Evolutionary conservation across 2,797 vertebrate species (phyloP).

Genomic region (Scomberomorus guttatus): DNA sequence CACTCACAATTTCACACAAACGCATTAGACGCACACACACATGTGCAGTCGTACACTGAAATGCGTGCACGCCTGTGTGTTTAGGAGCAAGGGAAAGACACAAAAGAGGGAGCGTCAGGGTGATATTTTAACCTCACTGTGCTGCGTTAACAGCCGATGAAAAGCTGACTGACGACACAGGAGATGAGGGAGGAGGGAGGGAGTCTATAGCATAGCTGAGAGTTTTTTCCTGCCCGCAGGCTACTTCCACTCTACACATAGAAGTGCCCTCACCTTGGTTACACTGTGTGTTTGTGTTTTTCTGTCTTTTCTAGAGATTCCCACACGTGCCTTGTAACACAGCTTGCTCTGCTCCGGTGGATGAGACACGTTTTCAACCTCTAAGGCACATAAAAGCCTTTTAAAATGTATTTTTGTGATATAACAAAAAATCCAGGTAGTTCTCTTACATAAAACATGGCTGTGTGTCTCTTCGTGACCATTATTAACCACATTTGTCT

Average conservation of each 20-base stretch:
- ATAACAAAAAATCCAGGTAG: too few species aligned
- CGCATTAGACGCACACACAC: neutral
- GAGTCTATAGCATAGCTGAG: constrained; percentile 44
- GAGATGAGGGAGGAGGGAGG: constrained; percentile 17
- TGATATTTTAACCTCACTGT: constrained; percentile 78
- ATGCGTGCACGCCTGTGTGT: constrained; percentile 22
- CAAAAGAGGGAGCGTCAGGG: constrained; percentile 72
- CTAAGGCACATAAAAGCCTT: neutral
- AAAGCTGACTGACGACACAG: constrained; percentile 74
- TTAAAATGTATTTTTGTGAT: neutral
- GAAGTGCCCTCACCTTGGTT: constrained; percentile 28
- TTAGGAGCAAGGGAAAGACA: constrained; percentile 44
- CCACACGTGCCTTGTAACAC: neutral
- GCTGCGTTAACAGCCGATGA: constrained; percentile 70
- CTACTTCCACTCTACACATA: constrained; percentile 16
- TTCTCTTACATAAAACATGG: neutral
- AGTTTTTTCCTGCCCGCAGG: constrained; percentile 39
- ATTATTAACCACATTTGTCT: too few species aligned
- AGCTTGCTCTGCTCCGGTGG: neutral
- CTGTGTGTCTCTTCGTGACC: neutral
- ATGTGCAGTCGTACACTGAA: neutral
- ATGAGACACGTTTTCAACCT: neutral
- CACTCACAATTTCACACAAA: constrained; percentile 11
- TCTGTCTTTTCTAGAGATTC: neutral
- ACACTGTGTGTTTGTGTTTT: constrained; percentile 4